Evolutionary conservation across 1,140 invertebrate species (phyloP).

Genomic region (Chlorops oryzae): DNA sequence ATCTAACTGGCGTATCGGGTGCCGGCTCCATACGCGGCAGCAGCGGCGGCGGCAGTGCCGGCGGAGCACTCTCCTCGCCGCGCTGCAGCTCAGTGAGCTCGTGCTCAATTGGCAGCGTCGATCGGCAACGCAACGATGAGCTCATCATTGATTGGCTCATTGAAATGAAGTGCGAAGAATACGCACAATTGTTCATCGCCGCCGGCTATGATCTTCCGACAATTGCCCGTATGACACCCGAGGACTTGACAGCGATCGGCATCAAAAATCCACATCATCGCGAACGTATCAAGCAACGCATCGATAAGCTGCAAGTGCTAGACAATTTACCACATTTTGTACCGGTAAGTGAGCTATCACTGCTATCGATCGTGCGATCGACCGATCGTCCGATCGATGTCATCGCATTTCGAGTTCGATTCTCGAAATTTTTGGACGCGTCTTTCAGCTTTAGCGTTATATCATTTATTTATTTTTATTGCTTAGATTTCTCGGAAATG

Average conservation of each 20-base stretch:
- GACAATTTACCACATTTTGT: constrained; percentile 90
- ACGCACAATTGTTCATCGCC: constrained; percentile 85
- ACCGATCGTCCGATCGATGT: not conserved
- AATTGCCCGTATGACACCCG: constrained; percentile 95
- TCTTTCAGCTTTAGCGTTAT: too few relatives aligned
- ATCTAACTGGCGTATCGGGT: constrained; percentile 48
- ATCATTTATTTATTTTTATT: too few relatives aligned
- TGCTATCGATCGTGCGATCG: not conserved
- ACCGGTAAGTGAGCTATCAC: constrained; percentile 61
- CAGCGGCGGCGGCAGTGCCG: constrained; percentile 45
- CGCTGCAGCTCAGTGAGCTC: constrained; percentile 61
- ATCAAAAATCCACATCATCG: constrained; percentile 97
- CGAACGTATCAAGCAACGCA: constrained; percentile 92
- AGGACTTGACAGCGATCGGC: constrained; percentile 77
- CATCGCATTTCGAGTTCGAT: too few relatives aligned
- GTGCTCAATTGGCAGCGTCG: constrained; percentile 71
- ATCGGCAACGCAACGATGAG: constrained; percentile 58
- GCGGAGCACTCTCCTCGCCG: constrained; percentile 50
- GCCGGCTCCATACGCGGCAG: constrained; percentile 33
- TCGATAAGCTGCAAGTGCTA: constrained; percentile 87
- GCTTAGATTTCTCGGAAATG: too few relatives aligned
- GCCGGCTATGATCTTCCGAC: constrained; percentile 98
- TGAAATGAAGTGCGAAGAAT: constrained; percentile 93
- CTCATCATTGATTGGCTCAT: constrained; percentile 93
- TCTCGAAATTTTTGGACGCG: too few relatives aligned